These are phyloP conservation scores for Apostichopus japonicus DNA, from an alignment of 35 echinoderm and acorn worm species.

Conservation along the genomic window DNA sequence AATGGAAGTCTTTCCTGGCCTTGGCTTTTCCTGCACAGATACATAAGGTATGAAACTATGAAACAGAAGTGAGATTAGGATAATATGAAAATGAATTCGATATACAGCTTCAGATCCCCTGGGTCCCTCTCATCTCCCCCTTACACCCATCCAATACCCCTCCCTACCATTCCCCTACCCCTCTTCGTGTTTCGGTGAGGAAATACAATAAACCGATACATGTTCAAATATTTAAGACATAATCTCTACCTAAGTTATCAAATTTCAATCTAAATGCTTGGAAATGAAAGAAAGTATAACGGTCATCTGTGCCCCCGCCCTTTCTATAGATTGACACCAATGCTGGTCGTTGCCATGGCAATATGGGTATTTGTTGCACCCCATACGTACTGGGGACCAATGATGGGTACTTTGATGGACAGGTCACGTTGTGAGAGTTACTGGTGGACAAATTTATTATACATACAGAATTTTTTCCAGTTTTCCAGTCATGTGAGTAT, in stretches of 20 bases:
- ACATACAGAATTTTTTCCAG: too few species aligned
- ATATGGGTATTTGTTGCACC: background rate
- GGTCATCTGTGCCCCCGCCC: too few species aligned
- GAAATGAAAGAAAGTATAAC: too few species aligned
- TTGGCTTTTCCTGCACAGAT: too few species aligned
- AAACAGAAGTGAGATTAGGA: background rate
- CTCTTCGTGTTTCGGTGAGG: background rate
- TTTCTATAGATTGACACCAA: too few species aligned
- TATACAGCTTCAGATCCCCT: background rate
- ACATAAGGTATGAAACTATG: too few species aligned
- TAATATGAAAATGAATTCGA: background rate
- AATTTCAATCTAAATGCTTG: too few species aligned
- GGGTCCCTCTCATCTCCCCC: background rate
- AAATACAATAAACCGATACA: background rate
- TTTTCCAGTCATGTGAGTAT: too few species aligned
- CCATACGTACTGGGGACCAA: background rate
- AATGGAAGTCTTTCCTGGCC: too few species aligned
- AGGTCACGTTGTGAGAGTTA: background rate
- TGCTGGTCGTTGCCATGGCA: background rate
- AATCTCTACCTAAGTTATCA: too few species aligned
- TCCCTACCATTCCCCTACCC: background rate
- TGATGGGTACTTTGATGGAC: background rate
- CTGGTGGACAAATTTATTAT: too few species aligned
- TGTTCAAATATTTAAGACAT: background rate
- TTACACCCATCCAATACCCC: background rate